phyloP scores from a whole-genome alignment of 2,797 vertebrate species.

The Amniataba percoides region DNA sequence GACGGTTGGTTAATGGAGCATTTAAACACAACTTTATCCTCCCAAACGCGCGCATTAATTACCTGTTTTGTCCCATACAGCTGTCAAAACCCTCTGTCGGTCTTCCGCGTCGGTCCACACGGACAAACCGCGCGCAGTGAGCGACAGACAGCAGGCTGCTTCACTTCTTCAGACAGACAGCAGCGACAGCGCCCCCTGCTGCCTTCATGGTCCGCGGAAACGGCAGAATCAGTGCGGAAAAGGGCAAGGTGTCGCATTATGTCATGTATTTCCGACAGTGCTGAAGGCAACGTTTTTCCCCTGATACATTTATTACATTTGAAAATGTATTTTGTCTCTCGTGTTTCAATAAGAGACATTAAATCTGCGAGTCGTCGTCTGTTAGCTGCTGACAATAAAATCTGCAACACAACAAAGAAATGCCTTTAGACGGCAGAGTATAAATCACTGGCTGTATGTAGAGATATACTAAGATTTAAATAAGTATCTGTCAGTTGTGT shows the following conservation, averaged over 20 bases:
- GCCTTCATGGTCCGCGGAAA: constrained; percentile 36
- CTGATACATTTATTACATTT: background rate
- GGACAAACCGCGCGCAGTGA: background rate
- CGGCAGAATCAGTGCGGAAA: rapidly evolving
- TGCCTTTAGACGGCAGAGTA: background rate
- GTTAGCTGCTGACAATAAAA: background rate
- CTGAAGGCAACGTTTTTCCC: background rate
- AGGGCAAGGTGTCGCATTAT: background rate
- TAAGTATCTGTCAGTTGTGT: no score
- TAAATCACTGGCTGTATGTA: no score
- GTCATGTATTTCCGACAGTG: background rate
- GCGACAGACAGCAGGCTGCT: no score
- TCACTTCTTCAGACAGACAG: constrained; percentile 12
- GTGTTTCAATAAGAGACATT: no score
- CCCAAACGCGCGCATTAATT: no score
- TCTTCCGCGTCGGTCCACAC: background rate
- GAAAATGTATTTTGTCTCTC: background rate
- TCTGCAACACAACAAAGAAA: background rate
- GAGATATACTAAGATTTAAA: no score
- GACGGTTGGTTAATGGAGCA: no score
- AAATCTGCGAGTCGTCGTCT: background rate
- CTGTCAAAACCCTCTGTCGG: constrained; percentile 6
- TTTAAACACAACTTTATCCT: no score
- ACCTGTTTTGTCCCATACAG: constrained; percentile 55
- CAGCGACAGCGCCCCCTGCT: constrained; percentile 21